A percentile compares a stretch with the other conserved stretches of the same genome.
These are phyloP conservation scores for Drosophila funebris DNA, from an alignment of 1,140 invertebrate species.

Conservation along the genomic window DNA sequence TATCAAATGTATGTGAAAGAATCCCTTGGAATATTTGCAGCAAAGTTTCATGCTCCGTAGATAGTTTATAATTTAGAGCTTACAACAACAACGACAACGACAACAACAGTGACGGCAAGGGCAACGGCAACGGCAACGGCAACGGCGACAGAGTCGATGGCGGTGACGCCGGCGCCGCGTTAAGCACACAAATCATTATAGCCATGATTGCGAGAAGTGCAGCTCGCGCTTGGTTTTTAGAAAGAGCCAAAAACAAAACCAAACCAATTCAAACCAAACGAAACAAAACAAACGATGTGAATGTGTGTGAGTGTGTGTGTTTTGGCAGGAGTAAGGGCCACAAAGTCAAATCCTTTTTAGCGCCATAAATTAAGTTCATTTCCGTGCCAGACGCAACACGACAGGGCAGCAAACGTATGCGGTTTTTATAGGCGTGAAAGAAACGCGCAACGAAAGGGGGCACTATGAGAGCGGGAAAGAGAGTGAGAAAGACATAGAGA, in stretches of 20 bases:
- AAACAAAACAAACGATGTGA: slow-evolving; percentile 45
- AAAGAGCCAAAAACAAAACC: slow-evolving; percentile 26
- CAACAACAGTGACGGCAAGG: slow-evolving; percentile 7
- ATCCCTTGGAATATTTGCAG: slow-evolving; percentile 40
- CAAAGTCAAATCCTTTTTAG: slow-evolving; percentile 76
- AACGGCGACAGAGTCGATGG: slow-evolving; percentile 3
- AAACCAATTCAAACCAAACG: slow-evolving; percentile 2
- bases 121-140: neutral
- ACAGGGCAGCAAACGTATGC: slow-evolving; percentile 68
- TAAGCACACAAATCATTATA: slow-evolving; percentile 79
- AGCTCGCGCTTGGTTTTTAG: slow-evolving; percentile 37
- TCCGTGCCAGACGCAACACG: slow-evolving; percentile 76
- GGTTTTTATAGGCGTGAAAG: slow-evolving; percentile 30
- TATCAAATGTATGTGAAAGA: slow-evolving; percentile 3
- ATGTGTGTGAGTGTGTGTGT: neutral
- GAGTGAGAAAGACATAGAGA: neutral
- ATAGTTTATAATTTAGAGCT: slow-evolving; percentile 78
- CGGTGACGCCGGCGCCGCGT: slow-evolving; percentile 59
- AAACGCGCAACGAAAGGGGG: slow-evolving; percentile 4
- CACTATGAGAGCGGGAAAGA: neutral
- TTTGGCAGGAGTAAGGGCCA: slow-evolving; percentile 5
- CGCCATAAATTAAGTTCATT: slow-evolving; percentile 82
- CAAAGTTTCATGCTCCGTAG: slow-evolving; percentile 61
- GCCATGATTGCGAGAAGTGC: slow-evolving; percentile 53
- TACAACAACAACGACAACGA: slow-evolving; percentile 19